A percentile compares a stretch with the other conserved stretches of the same genome.
phyloP scores from a whole-genome alignment of 1,140 invertebrate genomes.

The Cydia fagiglandana region DNA sequence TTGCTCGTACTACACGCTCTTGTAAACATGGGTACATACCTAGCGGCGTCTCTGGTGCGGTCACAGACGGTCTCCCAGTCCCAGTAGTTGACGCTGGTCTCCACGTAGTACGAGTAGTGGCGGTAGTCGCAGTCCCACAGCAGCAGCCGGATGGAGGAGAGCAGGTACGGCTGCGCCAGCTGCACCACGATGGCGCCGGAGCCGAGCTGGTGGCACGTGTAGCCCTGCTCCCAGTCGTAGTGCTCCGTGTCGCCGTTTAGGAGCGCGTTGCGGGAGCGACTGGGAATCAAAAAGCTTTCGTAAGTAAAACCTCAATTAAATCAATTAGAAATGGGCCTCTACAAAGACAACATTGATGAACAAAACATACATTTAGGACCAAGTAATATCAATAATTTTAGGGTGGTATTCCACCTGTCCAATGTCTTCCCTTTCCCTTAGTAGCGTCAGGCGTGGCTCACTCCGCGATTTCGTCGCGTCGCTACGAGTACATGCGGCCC shows the following conservation, averaged over 20 bases:
- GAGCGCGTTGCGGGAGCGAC: constrained; percentile 94
- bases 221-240: constrained; percentile 99
- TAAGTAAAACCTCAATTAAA: too few species aligned
- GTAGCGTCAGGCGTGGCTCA: too few species aligned
- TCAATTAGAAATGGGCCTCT: too few species aligned
- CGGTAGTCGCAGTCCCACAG: constrained; percentile 99
- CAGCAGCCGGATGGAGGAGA: constrained; percentile 93
- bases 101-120: constrained; percentile 97
- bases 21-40: too few species aligned
- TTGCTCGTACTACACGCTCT: too few species aligned
- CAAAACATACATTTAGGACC: too few species aligned
- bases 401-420: too few species aligned
- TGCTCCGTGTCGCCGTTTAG: constrained; percentile 96
- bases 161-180: constrained; percentile 96
- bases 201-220: constrained; percentile 99
- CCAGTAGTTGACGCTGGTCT: constrained; percentile 95
- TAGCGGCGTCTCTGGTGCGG: constrained; percentile 86
- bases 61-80: constrained; percentile 94
- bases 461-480: too few species aligned
- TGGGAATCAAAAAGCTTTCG: constrained; percentile 52
- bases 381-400: too few species aligned
- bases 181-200: constrained; percentile 97
- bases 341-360: too few species aligned
- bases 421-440: too few species aligned
- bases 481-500: too few species aligned